Evolutionary conservation across 92 coral and sea anemone genomes (phyloP).

Genomic region (Epizoanthus stellaris): DNA sequence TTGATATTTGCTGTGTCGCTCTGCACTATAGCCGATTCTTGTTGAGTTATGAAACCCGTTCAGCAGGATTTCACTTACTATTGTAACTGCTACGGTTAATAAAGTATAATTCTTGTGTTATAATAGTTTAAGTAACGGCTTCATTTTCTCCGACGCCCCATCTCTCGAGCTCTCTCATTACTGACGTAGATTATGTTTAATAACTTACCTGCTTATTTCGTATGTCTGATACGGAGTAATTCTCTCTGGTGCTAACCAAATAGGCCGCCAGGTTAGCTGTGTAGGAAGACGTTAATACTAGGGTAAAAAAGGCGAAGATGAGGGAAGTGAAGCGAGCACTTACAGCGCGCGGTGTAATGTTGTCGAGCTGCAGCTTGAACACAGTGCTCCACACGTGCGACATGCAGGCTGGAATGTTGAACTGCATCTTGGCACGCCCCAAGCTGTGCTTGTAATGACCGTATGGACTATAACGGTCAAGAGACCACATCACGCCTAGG

Average conservation of each 20-base stretch:
- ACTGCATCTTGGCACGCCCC: constrained; percentile 25
- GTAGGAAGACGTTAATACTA: constrained; percentile 64
- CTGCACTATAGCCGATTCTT: no score
- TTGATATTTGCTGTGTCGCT: no score
- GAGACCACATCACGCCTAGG: constrained; percentile 59
- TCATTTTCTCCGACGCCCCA: no score
- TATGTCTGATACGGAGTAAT: constrained; percentile 57
- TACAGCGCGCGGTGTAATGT: constrained; percentile 62
- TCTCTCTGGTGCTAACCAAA: constrained; percentile 56
- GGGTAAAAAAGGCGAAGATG: constrained; percentile 69
- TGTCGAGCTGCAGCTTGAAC: constrained; percentile 74
- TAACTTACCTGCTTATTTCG: constrained; percentile 68
- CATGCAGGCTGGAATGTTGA: constrained; percentile 70
- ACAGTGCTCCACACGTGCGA: constrained; percentile 76
- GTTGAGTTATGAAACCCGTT: no score
- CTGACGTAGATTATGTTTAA: no score
- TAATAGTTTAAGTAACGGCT: no score
- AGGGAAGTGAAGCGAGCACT: constrained; percentile 76
- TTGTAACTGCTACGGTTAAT: no score
- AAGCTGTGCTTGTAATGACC: constrained; percentile 49
- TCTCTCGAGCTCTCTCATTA: no score
- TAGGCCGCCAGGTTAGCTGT: constrained; percentile 82
- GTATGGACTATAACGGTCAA: constrained; percentile 63
- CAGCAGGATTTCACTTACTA: no score
- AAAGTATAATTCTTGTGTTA: no score